Evolutionary conservation across 64 coral and sea anemone genomes (phyloP), one percentile per base, ranked within the genome.

Genomic region (Actinia equina): DNA sequence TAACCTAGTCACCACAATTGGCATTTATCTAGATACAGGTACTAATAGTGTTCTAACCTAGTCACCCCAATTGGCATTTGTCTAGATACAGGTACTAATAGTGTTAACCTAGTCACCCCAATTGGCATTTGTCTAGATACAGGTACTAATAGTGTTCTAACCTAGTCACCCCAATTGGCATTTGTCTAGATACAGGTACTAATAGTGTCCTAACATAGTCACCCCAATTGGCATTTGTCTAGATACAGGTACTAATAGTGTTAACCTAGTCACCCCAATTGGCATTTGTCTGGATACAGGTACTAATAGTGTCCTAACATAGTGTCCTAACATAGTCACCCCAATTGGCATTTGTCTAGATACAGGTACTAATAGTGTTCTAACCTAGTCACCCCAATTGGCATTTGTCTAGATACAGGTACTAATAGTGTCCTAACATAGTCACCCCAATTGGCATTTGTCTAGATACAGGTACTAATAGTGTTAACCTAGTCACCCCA

Each of bases 111-210:
- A 25, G 80, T 92, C 1, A 56, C 80, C 86, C 78, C 80, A 14
- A 78, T 86, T 87, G 90, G 90, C 20, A 86, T 92, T 10, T 71
- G 84, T 37, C 23, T 87, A 70, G 60, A 85, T 87, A 82, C 12
- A 71, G 23, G 22, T 79, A 81, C 12, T 65, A 74, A 26, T 11
- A 30, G 25, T 42, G 10, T 49, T 2, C 7, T 49, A 49, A 2
- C 45, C 45, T 49, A 49, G 45, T 49, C 45, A 49, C 45, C 45
- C 45, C 45, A 49, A 49, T 49, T 49, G 45, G 3, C 45, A 49
- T 49, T 49, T 49, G 45, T 49, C 45, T 6, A 67, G 63, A 49
- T 49, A 49, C 7, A 49, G 45, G 45, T 49, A 22, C 18, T n/a
- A 67, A n/a, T n/a, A n/a, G n/a, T n/a, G n/a, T n/a, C 0, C 1